A percentile compares a stretch with the other conserved stretches of the same genome.
Evolutionary conservation across 2,888 invertebrate species (phyloP).

Genomic region (Galerucella nymphaeae): DNA sequence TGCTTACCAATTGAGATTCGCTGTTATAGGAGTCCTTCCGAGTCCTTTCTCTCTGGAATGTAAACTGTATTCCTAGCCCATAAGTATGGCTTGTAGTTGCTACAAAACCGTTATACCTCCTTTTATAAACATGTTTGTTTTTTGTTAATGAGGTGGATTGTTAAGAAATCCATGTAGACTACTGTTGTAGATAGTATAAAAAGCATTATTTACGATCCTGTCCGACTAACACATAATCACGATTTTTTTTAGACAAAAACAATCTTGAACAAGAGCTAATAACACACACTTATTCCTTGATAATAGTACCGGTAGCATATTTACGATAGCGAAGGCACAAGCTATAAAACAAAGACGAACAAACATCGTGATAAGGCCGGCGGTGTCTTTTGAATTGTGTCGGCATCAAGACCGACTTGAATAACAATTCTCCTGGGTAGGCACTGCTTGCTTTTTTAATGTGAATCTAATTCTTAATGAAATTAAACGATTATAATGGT

Average conservation of each 20-base stretch:
- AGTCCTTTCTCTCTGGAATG: too few relatives aligned
- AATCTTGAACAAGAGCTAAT: conserved; percentile 17
- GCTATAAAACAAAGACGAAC: conserved; percentile 24
- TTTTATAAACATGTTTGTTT: too few relatives aligned
- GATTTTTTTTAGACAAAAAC: conserved; percentile 20
- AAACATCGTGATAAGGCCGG: conserved; percentile 33
- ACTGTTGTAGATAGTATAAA: neutral
- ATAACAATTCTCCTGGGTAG: conserved; percentile 13
- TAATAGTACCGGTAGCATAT: conserved; percentile 33
- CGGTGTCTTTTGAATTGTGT: conserved; percentile 33
- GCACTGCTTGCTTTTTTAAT: conserved; percentile 5
- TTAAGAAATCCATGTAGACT: neutral
- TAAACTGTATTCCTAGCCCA: too few relatives aligned
- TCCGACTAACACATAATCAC: conserved; percentile 26
- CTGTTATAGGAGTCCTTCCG: too few relatives aligned
- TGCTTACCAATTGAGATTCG: too few relatives aligned
- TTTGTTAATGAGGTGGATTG: too few relatives aligned
- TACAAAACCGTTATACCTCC: too few relatives aligned
- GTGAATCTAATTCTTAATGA: conserved; percentile 22
- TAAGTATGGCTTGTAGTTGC: too few relatives aligned
- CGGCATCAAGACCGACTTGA: conserved; percentile 18
- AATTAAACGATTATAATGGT: conserved; percentile 4
- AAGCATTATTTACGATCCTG: conserved; percentile 17
- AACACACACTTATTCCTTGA: conserved; percentile 7
- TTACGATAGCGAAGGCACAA: conserved; percentile 28